phyloP scores from a whole-genome alignment of 2,113 vertebrate genomes.

The Rissa tridactyla region DNA sequence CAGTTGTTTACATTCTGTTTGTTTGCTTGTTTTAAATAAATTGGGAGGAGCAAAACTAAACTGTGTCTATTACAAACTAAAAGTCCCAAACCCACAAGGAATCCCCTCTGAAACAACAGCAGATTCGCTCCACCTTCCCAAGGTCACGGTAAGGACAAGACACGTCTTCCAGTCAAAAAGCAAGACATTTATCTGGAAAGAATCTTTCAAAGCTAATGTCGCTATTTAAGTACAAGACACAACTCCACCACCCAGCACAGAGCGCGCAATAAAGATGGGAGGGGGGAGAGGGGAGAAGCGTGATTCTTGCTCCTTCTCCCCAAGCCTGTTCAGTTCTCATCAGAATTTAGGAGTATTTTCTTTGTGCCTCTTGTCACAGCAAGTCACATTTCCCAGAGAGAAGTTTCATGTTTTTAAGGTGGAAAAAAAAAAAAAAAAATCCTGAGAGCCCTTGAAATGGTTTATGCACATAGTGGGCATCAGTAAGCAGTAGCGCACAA shows the following conservation, averaged over 20 bases:
- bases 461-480: background rate
- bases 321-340: background rate
- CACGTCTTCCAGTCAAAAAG: background rate
- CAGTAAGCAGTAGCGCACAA: background rate
- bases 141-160: background rate
- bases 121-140: background rate
- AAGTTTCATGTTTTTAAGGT: background rate
- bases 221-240: background rate
- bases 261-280: background rate
- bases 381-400: background rate
- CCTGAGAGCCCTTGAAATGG: background rate
- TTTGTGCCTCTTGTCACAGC: background rate
- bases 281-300: rapidly evolving
- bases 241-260: background rate
- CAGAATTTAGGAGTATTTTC: background rate
- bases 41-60: background rate
- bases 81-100: background rate
- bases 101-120: background rate
- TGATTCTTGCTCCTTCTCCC: background rate
- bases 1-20: background rate
- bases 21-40: background rate
- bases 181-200: background rate
- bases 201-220: background rate
- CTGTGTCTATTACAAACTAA: background rate
- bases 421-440: too few relatives aligned